Evolutionary conservation across 2,113 vertebrate genomes (phyloP).

Genomic region (Hippoglossus stenolepis): DNA sequence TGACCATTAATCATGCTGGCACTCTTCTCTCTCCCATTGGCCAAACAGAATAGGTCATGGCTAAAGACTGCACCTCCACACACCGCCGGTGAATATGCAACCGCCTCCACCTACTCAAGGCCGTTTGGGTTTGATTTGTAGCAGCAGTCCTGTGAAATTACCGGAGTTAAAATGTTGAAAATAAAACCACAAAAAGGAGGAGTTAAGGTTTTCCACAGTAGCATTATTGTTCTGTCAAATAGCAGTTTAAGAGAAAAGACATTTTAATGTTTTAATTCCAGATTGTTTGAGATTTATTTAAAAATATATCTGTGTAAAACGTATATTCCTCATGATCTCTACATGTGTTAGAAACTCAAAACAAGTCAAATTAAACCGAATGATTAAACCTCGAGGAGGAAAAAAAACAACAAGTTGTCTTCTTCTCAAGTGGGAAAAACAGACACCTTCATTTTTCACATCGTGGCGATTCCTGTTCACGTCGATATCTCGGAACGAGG

Average conservation of each 20-base stretch:
- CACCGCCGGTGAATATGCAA: constrained; percentile 56
- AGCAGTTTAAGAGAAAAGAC: too few species aligned
- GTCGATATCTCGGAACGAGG: constrained; percentile 35
- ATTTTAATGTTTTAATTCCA: too few species aligned
- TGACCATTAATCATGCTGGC: constrained; percentile 86
- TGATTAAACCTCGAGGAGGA: too few species aligned
- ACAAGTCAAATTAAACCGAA: too few species aligned
- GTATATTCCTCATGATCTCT: too few species aligned
- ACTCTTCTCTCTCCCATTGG: constrained; percentile 75
- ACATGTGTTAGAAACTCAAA: too few species aligned
- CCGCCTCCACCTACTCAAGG: constrained; percentile 52
- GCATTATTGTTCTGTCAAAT: not conserved
- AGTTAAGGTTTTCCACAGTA: too few species aligned
- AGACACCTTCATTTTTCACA: constrained; percentile 8
- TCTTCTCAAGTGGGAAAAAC: constrained; percentile 1
- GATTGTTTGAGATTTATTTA: not conserved
- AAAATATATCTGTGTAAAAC: not conserved
- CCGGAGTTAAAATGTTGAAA: constrained; percentile 51
- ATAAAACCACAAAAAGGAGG: not conserved
- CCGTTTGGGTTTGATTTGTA: constrained; percentile 62
- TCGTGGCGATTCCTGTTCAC: constrained; percentile 30
- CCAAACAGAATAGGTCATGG: constrained; percentile 78
- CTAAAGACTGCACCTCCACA: constrained; percentile 60
- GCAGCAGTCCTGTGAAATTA: constrained; percentile 59
- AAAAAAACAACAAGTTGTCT: not conserved